A percentile compares a stretch with the other conserved stretches of the same genome.
These are phyloP conservation scores for Epinephelus awoara DNA, from an alignment of 2,797 vertebrate genomes.

Conservation along the genomic window DNA sequence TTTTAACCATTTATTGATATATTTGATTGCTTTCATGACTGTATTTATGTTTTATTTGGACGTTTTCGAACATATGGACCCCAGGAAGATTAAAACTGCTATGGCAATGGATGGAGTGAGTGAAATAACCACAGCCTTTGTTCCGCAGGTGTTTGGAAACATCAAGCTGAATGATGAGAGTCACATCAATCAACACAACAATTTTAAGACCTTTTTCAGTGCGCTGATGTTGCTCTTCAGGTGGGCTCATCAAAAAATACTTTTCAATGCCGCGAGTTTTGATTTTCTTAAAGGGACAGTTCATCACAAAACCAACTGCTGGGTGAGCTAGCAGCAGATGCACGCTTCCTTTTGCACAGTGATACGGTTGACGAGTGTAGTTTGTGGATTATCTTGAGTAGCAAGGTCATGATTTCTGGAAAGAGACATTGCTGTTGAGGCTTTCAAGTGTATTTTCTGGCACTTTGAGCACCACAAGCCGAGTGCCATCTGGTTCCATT, in stretches of 20 bases:
- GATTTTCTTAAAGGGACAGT: not conserved
- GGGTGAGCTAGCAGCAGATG: too few species aligned
- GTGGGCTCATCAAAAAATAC: slow-evolving; percentile 73
- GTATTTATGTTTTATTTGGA: slow-evolving; percentile 2
- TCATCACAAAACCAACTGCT: too few species aligned
- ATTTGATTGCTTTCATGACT: not conserved
- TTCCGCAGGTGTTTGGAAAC: slow-evolving; percentile 94
- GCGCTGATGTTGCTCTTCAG: slow-evolving; percentile 99
- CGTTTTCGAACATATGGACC: not conserved
- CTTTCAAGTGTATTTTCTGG: too few species aligned
- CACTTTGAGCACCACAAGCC: too few species aligned
- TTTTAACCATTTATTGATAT: not conserved
- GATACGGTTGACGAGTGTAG: too few species aligned
- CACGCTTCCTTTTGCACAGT: too few species aligned
- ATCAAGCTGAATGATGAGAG: slow-evolving; percentile 98
- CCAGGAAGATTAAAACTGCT: not conserved
- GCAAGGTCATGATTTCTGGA: too few species aligned
- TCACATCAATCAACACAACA: slow-evolving; percentile 99
- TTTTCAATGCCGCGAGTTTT: not conserved
- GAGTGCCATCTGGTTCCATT: too few species aligned
- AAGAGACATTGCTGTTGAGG: too few species aligned
- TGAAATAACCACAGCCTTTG: slow-evolving; percentile 9
- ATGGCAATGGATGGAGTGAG: not conserved
- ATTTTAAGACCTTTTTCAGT: slow-evolving; percentile 96
- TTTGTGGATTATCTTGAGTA: too few species aligned